A percentile compares a stretch with the other conserved stretches of the same genome.
phyloP scores from a whole-genome alignment of 2,888 invertebrate species.

The Junonia oenone region DNA sequence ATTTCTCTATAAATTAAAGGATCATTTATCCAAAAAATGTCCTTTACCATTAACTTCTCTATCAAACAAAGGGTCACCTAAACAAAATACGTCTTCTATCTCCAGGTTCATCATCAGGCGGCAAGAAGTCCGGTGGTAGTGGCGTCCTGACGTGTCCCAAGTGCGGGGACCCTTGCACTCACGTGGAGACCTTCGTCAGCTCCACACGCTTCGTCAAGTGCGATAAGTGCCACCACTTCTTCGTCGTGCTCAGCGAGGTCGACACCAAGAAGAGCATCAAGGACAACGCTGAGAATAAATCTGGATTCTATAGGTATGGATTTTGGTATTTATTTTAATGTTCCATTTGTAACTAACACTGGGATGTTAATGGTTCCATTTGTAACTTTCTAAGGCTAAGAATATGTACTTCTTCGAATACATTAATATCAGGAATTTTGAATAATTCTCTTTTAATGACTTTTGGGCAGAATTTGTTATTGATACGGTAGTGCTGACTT shows the following conservation, averaged over 20 bases:
- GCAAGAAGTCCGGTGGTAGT: constrained; percentile 83
- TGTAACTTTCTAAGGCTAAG: too few relatives aligned
- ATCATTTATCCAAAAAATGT: too few relatives aligned
- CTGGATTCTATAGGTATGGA: constrained; percentile 80
- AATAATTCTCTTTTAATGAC: too few relatives aligned
- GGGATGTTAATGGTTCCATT: too few relatives aligned
- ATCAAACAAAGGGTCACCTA: not conserved
- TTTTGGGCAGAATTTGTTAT: too few relatives aligned
- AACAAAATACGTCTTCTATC: not conserved
- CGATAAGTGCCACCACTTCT: constrained; percentile 98
- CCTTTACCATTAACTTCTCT: not conserved
- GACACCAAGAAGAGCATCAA: constrained; percentile 93
- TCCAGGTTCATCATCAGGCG: constrained; percentile 58
- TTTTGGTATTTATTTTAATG: not conserved
- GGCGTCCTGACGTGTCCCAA: constrained; percentile 93
- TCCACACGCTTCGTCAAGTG: constrained; percentile 98
- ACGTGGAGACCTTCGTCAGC: constrained; percentile 98
- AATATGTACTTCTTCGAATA: too few relatives aligned
- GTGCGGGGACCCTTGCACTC: constrained; percentile 97
- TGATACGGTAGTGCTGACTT: too few relatives aligned
- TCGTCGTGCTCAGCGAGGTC: constrained; percentile 95
- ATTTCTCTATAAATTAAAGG: too few relatives aligned
- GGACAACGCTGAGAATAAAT: constrained; percentile 86
- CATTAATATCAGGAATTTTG: too few relatives aligned
- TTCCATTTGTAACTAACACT: too few relatives aligned